phyloP scores from a whole-genome alignment of 2,797 vertebrate species.

The Lindbergichthys nudifrons region DNA sequence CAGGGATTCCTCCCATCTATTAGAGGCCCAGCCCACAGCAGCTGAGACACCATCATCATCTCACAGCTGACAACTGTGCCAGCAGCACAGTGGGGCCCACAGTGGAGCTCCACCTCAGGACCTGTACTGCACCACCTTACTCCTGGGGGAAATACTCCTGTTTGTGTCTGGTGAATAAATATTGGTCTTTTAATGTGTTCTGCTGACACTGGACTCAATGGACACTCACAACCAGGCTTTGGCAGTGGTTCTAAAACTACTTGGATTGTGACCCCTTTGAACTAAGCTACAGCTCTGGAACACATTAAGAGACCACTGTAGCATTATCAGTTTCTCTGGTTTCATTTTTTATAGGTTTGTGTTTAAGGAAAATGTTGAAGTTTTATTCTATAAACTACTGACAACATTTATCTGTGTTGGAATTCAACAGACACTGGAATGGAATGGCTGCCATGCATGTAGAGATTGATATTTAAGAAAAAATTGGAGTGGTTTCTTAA shows the following conservation, averaged over 20 bases:
- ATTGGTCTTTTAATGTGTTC: background rate
- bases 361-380: too few relatives aligned
- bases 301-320: too few relatives aligned
- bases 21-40: slow-evolving; percentile 85
- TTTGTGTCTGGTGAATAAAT: background rate
- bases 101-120: slow-evolving; percentile 52
- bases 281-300: background rate
- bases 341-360: too few relatives aligned
- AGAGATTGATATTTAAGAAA: too few relatives aligned
- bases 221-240: background rate
- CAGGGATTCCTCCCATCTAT: slow-evolving; percentile 71
- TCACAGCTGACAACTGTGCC: slow-evolving; percentile 88
- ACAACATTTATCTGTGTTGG: too few relatives aligned
- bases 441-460: too few relatives aligned
- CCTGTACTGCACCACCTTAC: slow-evolving; percentile 27
- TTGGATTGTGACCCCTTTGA: slow-evolving; percentile 6
- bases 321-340: too few relatives aligned
- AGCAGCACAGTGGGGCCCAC: slow-evolving; percentile 55
- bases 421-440: too few relatives aligned
- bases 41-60: slow-evolving; percentile 86
- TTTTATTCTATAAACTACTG: too few relatives aligned
- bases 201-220: background rate
- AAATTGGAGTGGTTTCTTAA: too few relatives aligned
- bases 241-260: background rate
- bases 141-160: slow-evolving; percentile 16